A percentile compares a stretch with the other conserved stretches of the same genome.
phyloP scores from a whole-genome alignment of 2,113 vertebrate genomes.

The Cottus gobio region DNA sequence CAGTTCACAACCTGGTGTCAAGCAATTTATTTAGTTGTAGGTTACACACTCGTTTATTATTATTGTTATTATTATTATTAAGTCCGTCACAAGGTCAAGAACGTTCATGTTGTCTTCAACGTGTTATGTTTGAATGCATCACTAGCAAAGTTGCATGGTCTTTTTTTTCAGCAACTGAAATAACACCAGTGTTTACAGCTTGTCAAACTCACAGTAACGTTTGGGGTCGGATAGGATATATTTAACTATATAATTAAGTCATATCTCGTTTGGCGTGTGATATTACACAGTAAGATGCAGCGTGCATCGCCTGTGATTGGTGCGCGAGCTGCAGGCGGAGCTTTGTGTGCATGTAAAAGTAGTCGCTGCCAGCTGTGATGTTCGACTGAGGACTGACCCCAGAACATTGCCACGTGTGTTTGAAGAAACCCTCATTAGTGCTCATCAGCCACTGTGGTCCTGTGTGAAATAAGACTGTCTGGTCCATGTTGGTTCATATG shows the following conservation, averaged over 20 bases:
- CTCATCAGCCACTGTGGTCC: constrained; percentile 62
- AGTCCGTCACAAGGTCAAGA: neutral
- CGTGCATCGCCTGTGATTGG: neutral
- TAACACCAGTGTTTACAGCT: neutral
- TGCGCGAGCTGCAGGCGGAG: constrained; percentile 1
- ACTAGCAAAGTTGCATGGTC: neutral
- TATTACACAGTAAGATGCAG: neutral
- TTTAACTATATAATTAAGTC: neutral
- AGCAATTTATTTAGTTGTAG: neutral
- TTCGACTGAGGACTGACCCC: constrained; percentile 60
- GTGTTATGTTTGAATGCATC: neutral
- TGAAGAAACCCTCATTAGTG: constrained; percentile 62
- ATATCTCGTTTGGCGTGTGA: neutral
- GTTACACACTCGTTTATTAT: too few relatives aligned
- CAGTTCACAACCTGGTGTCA: neutral
- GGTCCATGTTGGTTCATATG: constrained; percentile 67
- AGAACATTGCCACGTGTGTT: constrained; percentile 69
- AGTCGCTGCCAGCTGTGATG: constrained; percentile 55
- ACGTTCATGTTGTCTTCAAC: neutral
- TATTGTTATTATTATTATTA: neutral
- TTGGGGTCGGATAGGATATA: neutral
- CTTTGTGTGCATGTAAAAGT: constrained; percentile 71
- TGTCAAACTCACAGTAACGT: neutral
- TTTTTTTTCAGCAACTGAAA: neutral
- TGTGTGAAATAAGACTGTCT: constrained; percentile 62